Base-by-base conservation (phyloP, 2,888 invertebrate genomes). In the Raillietiella orientalis region DNA sequence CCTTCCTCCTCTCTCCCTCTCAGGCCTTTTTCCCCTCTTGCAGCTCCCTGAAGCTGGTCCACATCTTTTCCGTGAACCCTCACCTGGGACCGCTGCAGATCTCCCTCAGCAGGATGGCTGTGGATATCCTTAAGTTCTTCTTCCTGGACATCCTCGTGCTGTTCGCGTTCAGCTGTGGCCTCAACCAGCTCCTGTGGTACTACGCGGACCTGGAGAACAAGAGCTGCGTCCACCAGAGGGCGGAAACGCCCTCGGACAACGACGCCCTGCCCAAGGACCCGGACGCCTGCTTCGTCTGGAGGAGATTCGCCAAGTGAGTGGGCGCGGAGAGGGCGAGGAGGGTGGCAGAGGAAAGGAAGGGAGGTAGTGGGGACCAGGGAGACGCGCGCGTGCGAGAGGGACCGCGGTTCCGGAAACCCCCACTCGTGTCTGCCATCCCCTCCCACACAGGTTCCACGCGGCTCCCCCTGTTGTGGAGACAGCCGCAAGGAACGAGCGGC, bases 121-220 rank as follows among this genome's bases (percentile, higher is more conserved):
- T 55, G 39, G 58, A 59, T 37, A 56, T 59, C 28, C 44, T 59
- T 39, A 58, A 58, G 39, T 59, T 58, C 40, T 52, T 53, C 37
- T 48, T 55, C 37, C 48, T 59, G 32, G 56, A 55, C 40, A 41
- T 53, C 22, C 39, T 54, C 30, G 53, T 54, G 27, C 41, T 58
- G 19, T 58, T 60, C 36, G 54, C 59, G 16, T 59, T 58, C 38
- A 56, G 58, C 5, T 60, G 59, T 39, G 59, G 59, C 34, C 35
- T 59, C 36, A 58, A 90, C 51, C 90, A 93, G 47, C 41, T 59
- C 26, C 58, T 90, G 27, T 90, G 90, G 87, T 79, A 79, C 43
- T 79, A 74, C 43, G 74, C 48, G 15, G 47, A 47, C 31, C 36
- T 46, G 36, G 48, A 47, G 34, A 40, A 38, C 26, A 33, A 34